Conservation (phyloP, 2,888 invertebrate species). For the Drosophila seclusa region DNA sequence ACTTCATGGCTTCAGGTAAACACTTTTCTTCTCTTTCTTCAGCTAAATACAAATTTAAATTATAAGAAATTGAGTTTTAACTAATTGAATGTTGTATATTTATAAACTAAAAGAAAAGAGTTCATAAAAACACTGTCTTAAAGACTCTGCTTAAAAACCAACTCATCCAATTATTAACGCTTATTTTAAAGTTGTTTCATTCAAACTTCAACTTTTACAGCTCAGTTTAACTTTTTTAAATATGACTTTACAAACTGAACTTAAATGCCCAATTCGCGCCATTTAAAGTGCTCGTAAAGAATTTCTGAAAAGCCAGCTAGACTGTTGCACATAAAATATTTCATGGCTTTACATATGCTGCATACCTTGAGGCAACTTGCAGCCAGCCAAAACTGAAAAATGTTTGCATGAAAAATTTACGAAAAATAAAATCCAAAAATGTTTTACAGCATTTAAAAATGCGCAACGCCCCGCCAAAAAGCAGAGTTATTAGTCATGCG, state of each 20-base stretch:
- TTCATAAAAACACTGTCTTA: no score
- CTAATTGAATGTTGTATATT: no score
- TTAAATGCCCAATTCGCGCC: slow-evolving; percentile 8
- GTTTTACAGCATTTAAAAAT: slow-evolving; percentile 2
- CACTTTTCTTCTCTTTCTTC: no score
- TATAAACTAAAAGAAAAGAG: background rate
- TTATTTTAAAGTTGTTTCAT: background rate
- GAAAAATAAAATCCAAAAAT: slow-evolving; percentile 35
- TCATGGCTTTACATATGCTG: slow-evolving; percentile 43
- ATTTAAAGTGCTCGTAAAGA: background rate
- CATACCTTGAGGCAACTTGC: slow-evolving; percentile 47
- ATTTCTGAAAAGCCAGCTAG: slow-evolving; percentile 45
- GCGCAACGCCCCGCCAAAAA: background rate
- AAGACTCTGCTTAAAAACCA: background rate
- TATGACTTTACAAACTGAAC: background rate
- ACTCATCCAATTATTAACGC: background rate
- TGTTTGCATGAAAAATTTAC: slow-evolving; percentile 34
- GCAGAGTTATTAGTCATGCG: slow-evolving; percentile 55
- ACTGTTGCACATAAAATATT: slow-evolving; percentile 48
- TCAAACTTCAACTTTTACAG: background rate
- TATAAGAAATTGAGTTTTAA: no score
- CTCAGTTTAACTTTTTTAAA: background rate
- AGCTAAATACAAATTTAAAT: no score
- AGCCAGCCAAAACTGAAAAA: slow-evolving; percentile 41
- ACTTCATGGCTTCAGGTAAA: no score